A percentile compares a stretch with the other conserved stretches of the same genome.
phyloP scores from a whole-genome alignment of 2,888 invertebrate genomes.

The Apodemia mormo region DNA sequence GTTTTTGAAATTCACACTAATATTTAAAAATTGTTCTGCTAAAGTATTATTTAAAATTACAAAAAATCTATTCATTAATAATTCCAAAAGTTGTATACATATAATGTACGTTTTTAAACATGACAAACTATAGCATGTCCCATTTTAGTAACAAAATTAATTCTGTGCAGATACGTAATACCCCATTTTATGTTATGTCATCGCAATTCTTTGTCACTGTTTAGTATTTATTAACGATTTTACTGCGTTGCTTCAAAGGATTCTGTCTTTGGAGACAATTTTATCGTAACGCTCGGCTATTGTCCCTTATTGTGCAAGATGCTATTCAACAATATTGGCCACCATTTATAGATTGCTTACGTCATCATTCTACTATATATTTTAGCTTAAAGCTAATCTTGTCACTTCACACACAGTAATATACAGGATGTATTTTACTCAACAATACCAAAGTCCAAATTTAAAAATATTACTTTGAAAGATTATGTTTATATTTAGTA shows the following conservation, averaged over 20 bases:
- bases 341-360: constrained; percentile 52
- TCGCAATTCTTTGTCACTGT: constrained; percentile 56
- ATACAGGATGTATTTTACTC: constrained; percentile 52
- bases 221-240: constrained; percentile 69
- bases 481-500: too few relatives aligned
- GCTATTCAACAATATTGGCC: constrained; percentile 70
- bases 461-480: too few relatives aligned
- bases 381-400: constrained; percentile 64
- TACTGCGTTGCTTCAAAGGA: constrained; percentile 62
- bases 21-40: too few relatives aligned
- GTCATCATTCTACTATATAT: constrained; percentile 73
- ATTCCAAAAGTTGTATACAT: too few relatives aligned
- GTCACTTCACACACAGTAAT: constrained; percentile 42
- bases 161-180: constrained; percentile 11
- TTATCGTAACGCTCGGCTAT: constrained; percentile 66
- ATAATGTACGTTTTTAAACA: too few relatives aligned
- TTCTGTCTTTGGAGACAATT: constrained; percentile 64
- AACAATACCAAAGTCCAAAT: too few relatives aligned
- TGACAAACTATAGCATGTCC: neutral
- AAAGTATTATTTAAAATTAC: too few relatives aligned
- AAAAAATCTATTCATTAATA: too few relatives aligned
- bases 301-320: constrained; percentile 66
- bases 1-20: too few relatives aligned
- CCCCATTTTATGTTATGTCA: constrained; percentile 36
- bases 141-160: neutral